Percentiles rank a stretch among this genome's conserved stretches.
Conservation (phyloP, 2,888 invertebrate genomes). For the Sturmia bella region DNA sequence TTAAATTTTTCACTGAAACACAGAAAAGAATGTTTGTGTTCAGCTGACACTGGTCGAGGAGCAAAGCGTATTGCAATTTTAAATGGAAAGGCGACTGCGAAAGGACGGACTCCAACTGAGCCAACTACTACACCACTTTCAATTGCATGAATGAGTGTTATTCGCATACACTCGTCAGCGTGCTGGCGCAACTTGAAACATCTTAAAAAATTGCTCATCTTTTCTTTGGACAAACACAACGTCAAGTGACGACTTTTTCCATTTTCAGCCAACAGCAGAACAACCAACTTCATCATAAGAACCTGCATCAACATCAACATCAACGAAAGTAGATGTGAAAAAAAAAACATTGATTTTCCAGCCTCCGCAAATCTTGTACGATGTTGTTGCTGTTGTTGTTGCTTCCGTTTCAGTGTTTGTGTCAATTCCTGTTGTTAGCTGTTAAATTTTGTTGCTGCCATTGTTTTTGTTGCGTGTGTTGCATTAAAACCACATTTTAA, state of each 20-base stretch:
- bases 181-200: not conserved
- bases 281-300: slow-evolving; percentile 10
- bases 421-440: slow-evolving; percentile 62
- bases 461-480: slow-evolving; percentile 61
- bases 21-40: slow-evolving; percentile 15
- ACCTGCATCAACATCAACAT: slow-evolving; percentile 6
- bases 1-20: not conserved
- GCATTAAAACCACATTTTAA: slow-evolving; percentile 71
- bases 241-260: not conserved
- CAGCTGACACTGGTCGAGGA: not conserved
- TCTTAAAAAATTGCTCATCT: slow-evolving; percentile 37
- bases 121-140: not conserved
- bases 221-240: slow-evolving; percentile 3
- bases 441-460: slow-evolving; percentile 43
- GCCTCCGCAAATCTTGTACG: slow-evolving; percentile 65
- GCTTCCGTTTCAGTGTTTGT: slow-evolving; percentile 68
- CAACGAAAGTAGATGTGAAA: slow-evolving; percentile 25
- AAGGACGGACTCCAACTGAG: slow-evolving; percentile 55
- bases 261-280: not conserved
- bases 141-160: slow-evolving; percentile 28
- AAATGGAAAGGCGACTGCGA: slow-evolving; percentile 34
- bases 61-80: slow-evolving; percentile 35
- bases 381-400: slow-evolving; percentile 64
- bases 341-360: slow-evolving; percentile 60
- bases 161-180: slow-evolving; percentile 8